Base-by-base conservation (phyloP, 2,797 vertebrate genomes). In the Aythya fuligula region DNA sequence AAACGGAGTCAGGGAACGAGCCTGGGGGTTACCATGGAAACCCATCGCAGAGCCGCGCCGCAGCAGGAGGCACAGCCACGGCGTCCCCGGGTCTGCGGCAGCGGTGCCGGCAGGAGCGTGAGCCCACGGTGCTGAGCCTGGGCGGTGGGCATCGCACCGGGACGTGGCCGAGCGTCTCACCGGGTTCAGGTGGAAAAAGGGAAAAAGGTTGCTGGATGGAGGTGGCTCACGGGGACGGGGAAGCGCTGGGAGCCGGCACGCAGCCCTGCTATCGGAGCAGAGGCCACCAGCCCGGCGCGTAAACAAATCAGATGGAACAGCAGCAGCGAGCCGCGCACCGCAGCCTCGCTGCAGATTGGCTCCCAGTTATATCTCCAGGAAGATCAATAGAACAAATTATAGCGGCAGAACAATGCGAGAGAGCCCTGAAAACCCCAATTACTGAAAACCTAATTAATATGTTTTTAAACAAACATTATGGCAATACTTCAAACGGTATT, bases 11-110 rank as follows among this genome's bases (percentile, higher is more conserved):
- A 28, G 80, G 86, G 89, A 95, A 86, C 0, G 67, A 96, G 95
- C 93, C 92, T 66, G 21, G 80, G 83, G 89, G 97, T 97, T 97
- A 80, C 97, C 96, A 97, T 97, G 95, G 97, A 95, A 97, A 97
- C 97, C 62, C 89, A 69, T 89, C 41, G 1, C 78, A 9, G 94
- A 93, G 71, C 92, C 5, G n/a, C 7, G 12, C 78, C 51, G 19
- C 95, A 92, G 95, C 92, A 47, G 90, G 78, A 91, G 94, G 57
- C 85, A 74, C 77, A 90, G 86, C 77, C 78, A 39, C 83, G 39
- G 65, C 5, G 66, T 85, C 92, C 86, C 66, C 19, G 64, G 83
- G 79, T 19, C 56, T 60, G 87, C 8, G 1, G 61, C 4, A 62
- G 66, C 0, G 0, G 16, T 60, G 80, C 39, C 2, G 13, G 45